Conservation (phyloP, 2,113 vertebrate species). For the Onychorhynchus coronatus region DNA sequence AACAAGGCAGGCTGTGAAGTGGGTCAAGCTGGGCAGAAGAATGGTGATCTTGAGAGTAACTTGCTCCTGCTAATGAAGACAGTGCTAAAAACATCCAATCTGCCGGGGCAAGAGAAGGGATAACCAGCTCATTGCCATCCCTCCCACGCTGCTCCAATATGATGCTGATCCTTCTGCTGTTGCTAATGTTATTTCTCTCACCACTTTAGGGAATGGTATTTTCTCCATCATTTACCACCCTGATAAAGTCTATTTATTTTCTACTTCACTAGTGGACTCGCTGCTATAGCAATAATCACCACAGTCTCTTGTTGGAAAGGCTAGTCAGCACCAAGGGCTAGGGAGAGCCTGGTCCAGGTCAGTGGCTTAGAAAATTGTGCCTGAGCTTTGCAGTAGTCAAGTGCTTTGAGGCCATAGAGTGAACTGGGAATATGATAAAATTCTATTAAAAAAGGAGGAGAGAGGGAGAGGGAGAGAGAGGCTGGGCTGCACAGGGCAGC, state of each 20-base stretch:
- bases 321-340: neutral
- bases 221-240: neutral
- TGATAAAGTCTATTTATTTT: conserved; percentile 33
- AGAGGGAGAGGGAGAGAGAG: neutral
- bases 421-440: neutral
- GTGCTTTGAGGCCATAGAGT: neutral
- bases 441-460: neutral
- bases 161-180: neutral
- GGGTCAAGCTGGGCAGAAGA: neutral
- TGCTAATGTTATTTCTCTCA: neutral
- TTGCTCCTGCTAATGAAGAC: neutral
- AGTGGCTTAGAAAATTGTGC: conserved; percentile 45
- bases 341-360: neutral
- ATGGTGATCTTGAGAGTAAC: neutral
- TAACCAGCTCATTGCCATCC: neutral
- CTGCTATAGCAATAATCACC: neutral
- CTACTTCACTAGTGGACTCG: neutral
- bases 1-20: neutral
- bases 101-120: neutral
- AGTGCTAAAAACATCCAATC: neutral
- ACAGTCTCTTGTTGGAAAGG: neutral
- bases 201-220: neutral
- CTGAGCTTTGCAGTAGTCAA: neutral
- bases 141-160: neutral
- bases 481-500: neutral